These are phyloP conservation scores for Loris lydekkerianus DNA, from an alignment of 2,797 vertebrate species.

Conservation along the genomic window DNA sequence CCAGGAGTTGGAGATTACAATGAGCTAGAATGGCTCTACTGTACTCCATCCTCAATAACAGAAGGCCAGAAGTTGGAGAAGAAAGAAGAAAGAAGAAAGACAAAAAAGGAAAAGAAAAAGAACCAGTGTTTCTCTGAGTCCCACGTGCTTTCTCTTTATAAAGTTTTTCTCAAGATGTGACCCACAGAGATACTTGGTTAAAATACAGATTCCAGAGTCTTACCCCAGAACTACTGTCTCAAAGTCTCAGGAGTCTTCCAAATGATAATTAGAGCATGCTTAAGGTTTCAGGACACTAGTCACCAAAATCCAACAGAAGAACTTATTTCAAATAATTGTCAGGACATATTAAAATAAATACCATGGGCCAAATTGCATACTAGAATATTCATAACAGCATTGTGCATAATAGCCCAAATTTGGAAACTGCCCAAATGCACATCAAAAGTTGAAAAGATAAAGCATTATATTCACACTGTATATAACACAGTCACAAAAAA, in stretches of 20 bases:
- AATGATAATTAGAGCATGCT: not conserved
- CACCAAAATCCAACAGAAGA: not conserved
- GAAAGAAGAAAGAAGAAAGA: too few species aligned
- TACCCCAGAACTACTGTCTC: not conserved
- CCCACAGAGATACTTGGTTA: not conserved
- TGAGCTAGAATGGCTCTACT: too few species aligned
- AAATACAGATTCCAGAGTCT: not conserved
- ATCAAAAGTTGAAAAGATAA: not conserved
- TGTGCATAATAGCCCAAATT: not conserved
- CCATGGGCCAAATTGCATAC: not conserved
- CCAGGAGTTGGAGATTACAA: not conserved
- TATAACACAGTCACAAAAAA: not conserved
- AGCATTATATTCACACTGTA: not conserved
- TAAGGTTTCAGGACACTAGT: not conserved
- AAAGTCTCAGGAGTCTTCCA: not conserved
- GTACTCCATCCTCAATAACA: not conserved
- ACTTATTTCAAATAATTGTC: constrained; percentile 1
- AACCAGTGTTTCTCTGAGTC: not conserved
- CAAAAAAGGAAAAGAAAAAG: too few species aligned
- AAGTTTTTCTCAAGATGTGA: not conserved
- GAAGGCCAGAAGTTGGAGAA: not conserved
- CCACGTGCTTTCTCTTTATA: not conserved
- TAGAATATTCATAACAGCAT: not conserved
- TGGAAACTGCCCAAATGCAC: not conserved
- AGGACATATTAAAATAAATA: constrained; percentile 15